Evolutionary conservation across 2,113 vertebrate genomes (phyloP).

Genomic region (Perognathus longimembris): DNA sequence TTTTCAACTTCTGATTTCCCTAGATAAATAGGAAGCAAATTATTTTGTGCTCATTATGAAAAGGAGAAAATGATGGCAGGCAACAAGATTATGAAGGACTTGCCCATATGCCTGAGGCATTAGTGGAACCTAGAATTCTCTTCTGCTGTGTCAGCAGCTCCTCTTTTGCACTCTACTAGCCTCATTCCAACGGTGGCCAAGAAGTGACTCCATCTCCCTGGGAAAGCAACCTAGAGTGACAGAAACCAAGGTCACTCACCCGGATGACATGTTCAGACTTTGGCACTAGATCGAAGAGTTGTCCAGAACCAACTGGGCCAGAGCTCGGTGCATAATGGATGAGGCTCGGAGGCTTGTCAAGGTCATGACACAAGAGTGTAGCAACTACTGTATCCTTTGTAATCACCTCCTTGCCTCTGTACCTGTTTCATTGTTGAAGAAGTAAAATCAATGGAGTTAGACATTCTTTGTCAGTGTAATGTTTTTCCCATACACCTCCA

Average conservation of each 20-base stretch:
- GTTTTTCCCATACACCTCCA: not conserved
- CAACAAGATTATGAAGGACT: constrained; percentile 16
- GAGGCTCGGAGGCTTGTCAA: constrained; percentile 67
- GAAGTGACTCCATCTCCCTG: not conserved
- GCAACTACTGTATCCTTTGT: constrained; percentile 73
- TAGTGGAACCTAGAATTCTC: not conserved
- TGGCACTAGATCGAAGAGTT: constrained; percentile 75
- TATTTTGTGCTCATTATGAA: constrained; percentile 29
- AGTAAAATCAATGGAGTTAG: not conserved
- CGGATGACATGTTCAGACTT: constrained; percentile 55
- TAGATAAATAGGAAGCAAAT: constrained; percentile 20
- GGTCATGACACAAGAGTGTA: constrained; percentile 59
- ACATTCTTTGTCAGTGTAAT: not conserved
- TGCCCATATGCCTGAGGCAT: not conserved
- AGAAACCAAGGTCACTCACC: constrained; percentile 53
- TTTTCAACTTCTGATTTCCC: constrained; percentile 33
- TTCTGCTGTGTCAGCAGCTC: not conserved
- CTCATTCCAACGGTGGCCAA: not conserved
- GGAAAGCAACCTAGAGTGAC: not conserved
- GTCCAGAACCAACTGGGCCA: constrained; percentile 42
- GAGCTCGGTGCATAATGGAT: constrained; percentile 38
- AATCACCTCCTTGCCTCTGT: constrained; percentile 73
- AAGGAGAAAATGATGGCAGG: constrained; percentile 7
- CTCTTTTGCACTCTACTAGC: not conserved
- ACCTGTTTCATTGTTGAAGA: constrained; percentile 70